Percentiles rank a stretch among this genome's conserved stretches.
phyloP scores from a whole-genome alignment of 2,113 vertebrate species.

The Carassius carassius region DNA sequence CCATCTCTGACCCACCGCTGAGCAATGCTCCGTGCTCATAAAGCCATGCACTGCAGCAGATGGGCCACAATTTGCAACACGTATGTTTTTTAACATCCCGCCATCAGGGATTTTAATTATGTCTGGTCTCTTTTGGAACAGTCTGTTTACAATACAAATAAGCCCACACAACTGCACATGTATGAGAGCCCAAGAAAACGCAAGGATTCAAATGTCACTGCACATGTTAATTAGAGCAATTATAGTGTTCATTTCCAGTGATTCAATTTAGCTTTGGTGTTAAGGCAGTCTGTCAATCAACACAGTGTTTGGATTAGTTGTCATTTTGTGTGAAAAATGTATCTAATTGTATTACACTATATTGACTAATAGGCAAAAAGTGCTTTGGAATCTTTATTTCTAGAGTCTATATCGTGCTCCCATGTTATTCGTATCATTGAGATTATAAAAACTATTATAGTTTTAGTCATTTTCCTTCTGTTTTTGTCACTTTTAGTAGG shows the following conservation, averaged over 20 bases:
- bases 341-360: background rate
- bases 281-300: constrained; percentile 59
- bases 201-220: constrained; percentile 61
- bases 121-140: constrained; percentile 49
- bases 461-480: too few species aligned
- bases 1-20: constrained; percentile 53
- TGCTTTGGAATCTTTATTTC: background rate
- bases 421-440: too few species aligned
- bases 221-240: constrained; percentile 60
- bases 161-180: constrained; percentile 36
- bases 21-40: constrained; percentile 37
- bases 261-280: constrained; percentile 50
- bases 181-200: constrained; percentile 39
- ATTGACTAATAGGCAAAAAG: background rate
- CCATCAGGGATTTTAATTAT: constrained; percentile 60
- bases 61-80: constrained; percentile 60
- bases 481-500: too few species aligned
- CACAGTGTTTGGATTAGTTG: background rate
- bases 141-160: constrained; percentile 61
- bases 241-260: constrained; percentile 49
- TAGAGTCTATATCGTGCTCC: background rate
- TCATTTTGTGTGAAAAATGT: background rate
- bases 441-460: too few species aligned
- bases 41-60: constrained; percentile 50
- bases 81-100: constrained; percentile 49